Evolutionary conservation across 2,797 vertebrate genomes (phyloP), one percentile per base, ranked within the genome.

Genomic region (Ptychadena robeensis): DNA sequence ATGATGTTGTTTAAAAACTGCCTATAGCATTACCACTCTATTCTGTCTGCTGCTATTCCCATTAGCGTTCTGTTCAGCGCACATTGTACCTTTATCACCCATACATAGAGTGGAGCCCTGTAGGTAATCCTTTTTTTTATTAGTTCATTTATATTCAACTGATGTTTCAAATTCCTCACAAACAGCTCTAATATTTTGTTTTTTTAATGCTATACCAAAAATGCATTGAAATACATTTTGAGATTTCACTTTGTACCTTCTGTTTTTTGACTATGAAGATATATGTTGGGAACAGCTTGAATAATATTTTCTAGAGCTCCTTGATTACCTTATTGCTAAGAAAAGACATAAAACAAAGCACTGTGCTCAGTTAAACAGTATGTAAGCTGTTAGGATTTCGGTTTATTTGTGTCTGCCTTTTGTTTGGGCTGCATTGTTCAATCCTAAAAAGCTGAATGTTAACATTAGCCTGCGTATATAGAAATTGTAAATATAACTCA

Each of bases 61-160:
- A 65, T 80, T 85, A 80, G 53, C 75, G 61, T 64, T 40, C 72
- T 81, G 66, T 72, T 76, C 27, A 70, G 71, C 10, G 31, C 79
- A 83, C 69, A 71, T 57, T 76, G 71, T 85, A 85, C 78, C 72
- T 80, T 81, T 76, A 81, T 70, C 72, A 85, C 65, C 78, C 83
- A 81, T 70, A 71, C 66, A 71, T 31, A 15, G 35, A 79, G n/a
- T 79, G 63, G 69, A 76, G 31, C 59, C 64, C 82, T 80, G 53
- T 53, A 66, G 83, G 78, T 76, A 65, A 71, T 75, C 35, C 57
- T 64, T 76, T 80, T n/a, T 57, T 82, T 71, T 75, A 78, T 59
- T 40, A 61, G 64, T 79, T 80, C 61, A 73, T 84, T 84, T 75
- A 65, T 69, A 84, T 75, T 75, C 44, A 59, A 38, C 11, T n/a